Base-by-base conservation (phyloP, 1,140 invertebrate species). In the Neelides sp. region DNA sequence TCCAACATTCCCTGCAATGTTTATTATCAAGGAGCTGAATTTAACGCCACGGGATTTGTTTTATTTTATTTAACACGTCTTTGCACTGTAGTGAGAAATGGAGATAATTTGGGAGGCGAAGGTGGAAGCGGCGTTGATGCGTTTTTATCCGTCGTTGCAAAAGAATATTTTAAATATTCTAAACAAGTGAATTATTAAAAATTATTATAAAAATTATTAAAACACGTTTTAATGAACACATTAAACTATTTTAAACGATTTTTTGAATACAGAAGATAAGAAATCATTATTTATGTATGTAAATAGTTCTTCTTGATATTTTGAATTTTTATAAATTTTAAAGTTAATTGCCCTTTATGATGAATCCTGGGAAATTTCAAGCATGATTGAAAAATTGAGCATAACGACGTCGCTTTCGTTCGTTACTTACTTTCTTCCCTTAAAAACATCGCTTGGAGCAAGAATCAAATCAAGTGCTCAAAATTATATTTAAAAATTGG, bases 331-430 rank as follows among this genome's bases (percentile, higher is more conserved):
- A 15, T 15, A 40, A 15, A 10, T 34, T 34, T 8, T 15, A 15
- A 24, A 55, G 48, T 35, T 59, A 23, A 37, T 56, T 23, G 15
- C 57, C 2, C n/a, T 57, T 2, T 61, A 57, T 27, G 58, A 57
- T 30, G 54, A 61, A 34, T 61, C 55, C 5, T 61, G 54, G 54
- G 58, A 61, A 4, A 55, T 61, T 13, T 39, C 44, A 2, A 50
- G 49, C 8, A 32, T 57, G 15, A 27, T 61, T 15, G 23, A 36
- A 5, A 55, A 52, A 37, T 32, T 61, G 20, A 46, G 37, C 7
- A 24, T 19, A 26, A 22, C 37, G 2, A 54, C 52, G 1, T 35
- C 5, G 13, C 57, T 55, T 27, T 47, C 58, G 1, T 61, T 61
- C 28, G 45, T 61, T 10, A 43, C 48, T 3, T 61, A 61, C 32